A percentile compares a stretch with the other conserved stretches of the same genome.
phyloP scores from a whole-genome alignment of 2,113 vertebrate species.

The Zosterops lateralis region DNA sequence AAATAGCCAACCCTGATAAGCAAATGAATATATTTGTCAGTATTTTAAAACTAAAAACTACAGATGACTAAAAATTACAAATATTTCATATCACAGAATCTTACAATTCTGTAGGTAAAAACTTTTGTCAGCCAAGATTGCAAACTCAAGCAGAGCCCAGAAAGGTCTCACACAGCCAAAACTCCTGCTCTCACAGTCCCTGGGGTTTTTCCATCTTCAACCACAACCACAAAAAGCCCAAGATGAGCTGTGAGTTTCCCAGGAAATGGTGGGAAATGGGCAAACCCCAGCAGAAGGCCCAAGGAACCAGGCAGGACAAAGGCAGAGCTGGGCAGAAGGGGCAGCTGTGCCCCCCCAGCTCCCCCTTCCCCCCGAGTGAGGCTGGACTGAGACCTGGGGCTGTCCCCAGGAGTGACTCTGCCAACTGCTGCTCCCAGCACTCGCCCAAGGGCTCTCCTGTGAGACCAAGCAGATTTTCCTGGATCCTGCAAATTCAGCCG shows the following conservation, averaged over 20 bases:
- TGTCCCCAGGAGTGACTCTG: not conserved
- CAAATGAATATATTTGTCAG: not conserved
- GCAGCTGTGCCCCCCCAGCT: not conserved
- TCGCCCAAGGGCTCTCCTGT: not conserved
- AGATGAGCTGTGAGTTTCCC: not conserved
- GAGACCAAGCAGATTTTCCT: not conserved
- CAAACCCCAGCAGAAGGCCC: not conserved
- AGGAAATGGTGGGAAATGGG: not conserved
- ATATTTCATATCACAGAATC: accelerated
- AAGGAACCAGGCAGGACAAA: not conserved
- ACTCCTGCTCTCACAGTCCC: not conserved
- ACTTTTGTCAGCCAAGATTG: not conserved
- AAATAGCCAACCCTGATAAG: not conserved
- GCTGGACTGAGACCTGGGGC: accelerated
- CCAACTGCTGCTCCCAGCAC: not conserved
- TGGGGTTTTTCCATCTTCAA: not conserved
- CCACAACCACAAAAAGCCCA: accelerated
- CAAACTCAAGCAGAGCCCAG: not conserved
- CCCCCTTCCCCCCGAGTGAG: accelerated
- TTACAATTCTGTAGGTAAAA: not conserved
- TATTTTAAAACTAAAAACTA: not conserved
- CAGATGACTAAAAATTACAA: not conserved
- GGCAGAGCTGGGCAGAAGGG: not conserved
- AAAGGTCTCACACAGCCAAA: not conserved
- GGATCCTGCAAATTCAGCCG: not conserved